Evolutionary conservation across 2,888 invertebrate genomes (phyloP).

Genomic region (Heteromyza rotundicornis): DNA sequence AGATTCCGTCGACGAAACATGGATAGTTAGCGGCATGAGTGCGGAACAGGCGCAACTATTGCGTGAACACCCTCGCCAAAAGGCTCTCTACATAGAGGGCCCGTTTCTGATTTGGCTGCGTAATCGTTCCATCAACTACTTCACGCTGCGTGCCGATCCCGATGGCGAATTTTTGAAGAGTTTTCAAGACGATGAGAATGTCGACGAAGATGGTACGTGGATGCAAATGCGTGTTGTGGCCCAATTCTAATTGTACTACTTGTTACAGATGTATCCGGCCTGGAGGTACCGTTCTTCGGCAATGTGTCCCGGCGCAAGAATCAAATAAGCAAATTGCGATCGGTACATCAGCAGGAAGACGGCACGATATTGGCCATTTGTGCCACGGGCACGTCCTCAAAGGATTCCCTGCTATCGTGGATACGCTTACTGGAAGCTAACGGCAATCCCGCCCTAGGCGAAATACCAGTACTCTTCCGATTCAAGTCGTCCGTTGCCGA

Average conservation of each 20-base stretch:
- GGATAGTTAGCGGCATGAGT: constrained; percentile 90
- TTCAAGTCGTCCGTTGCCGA: constrained; percentile 67
- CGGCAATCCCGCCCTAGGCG: constrained; percentile 75
- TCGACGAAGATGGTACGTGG: constrained; percentile 80
- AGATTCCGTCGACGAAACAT: constrained; percentile 84
- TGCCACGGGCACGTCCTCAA: constrained; percentile 88
- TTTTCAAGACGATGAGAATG: constrained; percentile 62
- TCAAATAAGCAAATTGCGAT: constrained; percentile 65
- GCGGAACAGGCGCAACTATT: constrained; percentile 75
- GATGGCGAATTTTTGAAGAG: constrained; percentile 62
- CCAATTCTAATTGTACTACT: too few relatives aligned
- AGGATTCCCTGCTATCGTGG: constrained; percentile 93
- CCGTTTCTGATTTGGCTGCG: constrained; percentile 81
- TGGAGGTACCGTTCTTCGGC: constrained; percentile 68
- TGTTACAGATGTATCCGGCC: constrained; percentile 72
- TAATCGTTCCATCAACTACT: constrained; percentile 80
- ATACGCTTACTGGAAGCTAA: constrained; percentile 79
- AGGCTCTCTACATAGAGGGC: constrained; percentile 84
- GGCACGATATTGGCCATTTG: constrained; percentile 87
- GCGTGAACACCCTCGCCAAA: constrained; percentile 67
- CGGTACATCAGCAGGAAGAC: constrained; percentile 92
- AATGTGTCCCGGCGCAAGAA: constrained; percentile 58
- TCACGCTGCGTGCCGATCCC: constrained; percentile 78
- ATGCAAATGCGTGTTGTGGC: too few relatives aligned
- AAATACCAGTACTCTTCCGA: constrained; percentile 85